phyloP scores from a whole-genome alignment of 2,797 vertebrate genomes.

The Zalophus californianus region DNA sequence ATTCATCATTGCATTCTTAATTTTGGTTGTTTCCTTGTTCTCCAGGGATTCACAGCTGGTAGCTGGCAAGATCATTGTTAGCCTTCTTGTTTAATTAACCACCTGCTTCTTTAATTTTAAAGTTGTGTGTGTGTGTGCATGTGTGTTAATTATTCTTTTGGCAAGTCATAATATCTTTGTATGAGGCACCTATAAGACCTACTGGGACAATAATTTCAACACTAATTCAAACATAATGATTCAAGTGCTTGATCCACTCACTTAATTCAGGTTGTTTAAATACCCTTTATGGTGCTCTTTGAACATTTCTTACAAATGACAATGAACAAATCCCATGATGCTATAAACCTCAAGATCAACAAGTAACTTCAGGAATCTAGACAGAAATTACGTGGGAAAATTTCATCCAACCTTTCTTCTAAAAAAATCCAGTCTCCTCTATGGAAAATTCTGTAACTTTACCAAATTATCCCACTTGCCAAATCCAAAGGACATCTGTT shows the following conservation, averaged over 20 bases:
- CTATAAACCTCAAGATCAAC: neutral
- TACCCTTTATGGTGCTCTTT: neutral
- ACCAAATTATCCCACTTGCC: neutral
- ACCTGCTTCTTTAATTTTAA: conserved; percentile 11
- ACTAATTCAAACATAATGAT: neutral
- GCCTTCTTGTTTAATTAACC: neutral
- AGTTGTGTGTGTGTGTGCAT: neutral
- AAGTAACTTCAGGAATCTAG: conserved; percentile 1
- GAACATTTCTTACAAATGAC: neutral
- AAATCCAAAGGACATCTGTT: neutral
- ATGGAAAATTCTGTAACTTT: conserved; percentile 1
- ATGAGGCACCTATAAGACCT: neutral
- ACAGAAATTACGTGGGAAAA: neutral
- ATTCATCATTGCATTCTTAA: neutral
- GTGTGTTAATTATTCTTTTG: neutral
- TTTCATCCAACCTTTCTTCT: neutral
- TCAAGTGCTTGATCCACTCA: neutral
- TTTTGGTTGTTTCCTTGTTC: neutral
- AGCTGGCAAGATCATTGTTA: neutral
- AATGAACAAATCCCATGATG: neutral
- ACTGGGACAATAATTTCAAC: neutral
- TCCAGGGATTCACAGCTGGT: neutral
- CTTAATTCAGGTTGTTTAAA: conserved; percentile 5
- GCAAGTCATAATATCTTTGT: neutral
- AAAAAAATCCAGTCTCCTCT: neutral